Base-by-base conservation (phyloP, 2,888 invertebrate genomes). In the Conus canariensis region DNA sequence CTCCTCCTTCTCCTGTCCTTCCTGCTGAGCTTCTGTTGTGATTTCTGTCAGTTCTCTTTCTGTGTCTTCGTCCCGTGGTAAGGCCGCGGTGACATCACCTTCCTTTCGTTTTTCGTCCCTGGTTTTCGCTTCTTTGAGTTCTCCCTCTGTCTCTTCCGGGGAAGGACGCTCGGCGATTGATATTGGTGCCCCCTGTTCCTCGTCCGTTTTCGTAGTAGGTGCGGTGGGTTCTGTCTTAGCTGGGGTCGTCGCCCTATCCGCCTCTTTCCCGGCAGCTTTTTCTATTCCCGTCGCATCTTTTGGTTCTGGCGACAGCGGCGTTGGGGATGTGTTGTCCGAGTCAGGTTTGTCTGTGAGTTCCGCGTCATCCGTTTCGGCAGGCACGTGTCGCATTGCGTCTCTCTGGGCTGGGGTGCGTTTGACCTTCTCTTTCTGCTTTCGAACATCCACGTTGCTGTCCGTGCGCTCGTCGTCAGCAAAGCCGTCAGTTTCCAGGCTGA, bases 401-500 rank as follows among this genome's bases (percentile, higher is more conserved):
- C 85, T 30, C 58, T 59, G 12, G 7, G 60, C 25, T 14, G 25
- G 10, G 10, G 85, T 14, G 12, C 8, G 59, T 6, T 22, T n/a
- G 12, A 59, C 59, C 59, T 85, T 85, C 8, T 22, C n/a, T 59
- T 59, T 59, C 10, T 6, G 3, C 19, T 85, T 60, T 12, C 5
- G 59, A 5, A 10, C 22, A 10, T 60, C 59, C 3, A 9, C 9
- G 12, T 60, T 45, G 19, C n/a, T 85, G 59, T 59, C 60, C n/a
- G 85, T 85, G 59, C 12, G 12, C 19, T 85, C 85, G 45, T 85
- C 85, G 14, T 85, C 85, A 7, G 85, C 85, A 25, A n/a, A 85
- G 19, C 59, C 59, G 12, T 59, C 45, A 5, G 16, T 45, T 12
- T 82, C 82, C 56, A 56, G 82, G 19, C 82, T 82, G 82, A 45